Conservation (phyloP, 1,140 invertebrate genomes). For the Notospermus geniculatus region DNA sequence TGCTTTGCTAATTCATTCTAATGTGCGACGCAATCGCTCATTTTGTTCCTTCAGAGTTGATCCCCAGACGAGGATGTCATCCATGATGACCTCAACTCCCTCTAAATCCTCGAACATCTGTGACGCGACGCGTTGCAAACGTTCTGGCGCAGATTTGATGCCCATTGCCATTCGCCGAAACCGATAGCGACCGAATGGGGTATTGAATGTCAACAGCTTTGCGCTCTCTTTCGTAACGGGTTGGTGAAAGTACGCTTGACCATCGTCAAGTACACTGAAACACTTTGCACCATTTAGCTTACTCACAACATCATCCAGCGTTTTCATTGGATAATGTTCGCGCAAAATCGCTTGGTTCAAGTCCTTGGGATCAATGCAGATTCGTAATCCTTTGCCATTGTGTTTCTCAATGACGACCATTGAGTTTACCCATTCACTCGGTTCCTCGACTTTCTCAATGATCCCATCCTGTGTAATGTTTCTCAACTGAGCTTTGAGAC, state of each 20-base stretch:
- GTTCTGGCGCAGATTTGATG: background rate
- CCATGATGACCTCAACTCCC: too few species aligned
- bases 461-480: too few species aligned
- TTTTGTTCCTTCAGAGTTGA: too few species aligned
- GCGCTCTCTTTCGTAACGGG: background rate
- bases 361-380: background rate
- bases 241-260: background rate
- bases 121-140: background rate
- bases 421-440: too few species aligned
- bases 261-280: background rate
- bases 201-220: background rate
- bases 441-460: too few species aligned
- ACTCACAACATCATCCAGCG: background rate
- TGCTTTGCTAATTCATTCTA: too few species aligned
- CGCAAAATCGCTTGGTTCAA: background rate
- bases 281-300: background rate
- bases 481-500: too few species aligned
- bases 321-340: background rate
- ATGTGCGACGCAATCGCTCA: too few species aligned
- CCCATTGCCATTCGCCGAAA: background rate
- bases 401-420: too few species aligned
- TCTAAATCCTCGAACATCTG: background rate
- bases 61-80: too few species aligned
- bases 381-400: too few species aligned
- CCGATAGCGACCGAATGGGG: background rate